Percentiles rank a stretch among this genome's conserved stretches.
These are phyloP conservation scores for Apus apus DNA, from an alignment of 2,113 vertebrate genomes.

Conservation along the genomic window DNA sequence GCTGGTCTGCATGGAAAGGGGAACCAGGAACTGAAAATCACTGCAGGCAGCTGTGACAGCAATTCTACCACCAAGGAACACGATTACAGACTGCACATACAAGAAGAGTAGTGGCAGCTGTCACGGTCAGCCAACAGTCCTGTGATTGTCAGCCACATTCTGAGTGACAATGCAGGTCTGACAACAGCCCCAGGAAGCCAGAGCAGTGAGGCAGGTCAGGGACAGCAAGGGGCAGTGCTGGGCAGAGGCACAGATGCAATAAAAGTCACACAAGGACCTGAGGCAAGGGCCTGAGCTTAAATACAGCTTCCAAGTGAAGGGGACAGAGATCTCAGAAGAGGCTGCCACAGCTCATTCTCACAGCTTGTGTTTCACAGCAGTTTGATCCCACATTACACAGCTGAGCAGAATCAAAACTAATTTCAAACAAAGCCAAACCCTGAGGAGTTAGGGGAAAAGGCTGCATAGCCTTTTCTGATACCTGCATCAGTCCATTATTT, in stretches of 20 bases:
- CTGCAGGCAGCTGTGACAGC: neutral
- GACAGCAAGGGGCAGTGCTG: neutral
- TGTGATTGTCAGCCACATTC: fast-evolving
- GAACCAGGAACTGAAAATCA: neutral
- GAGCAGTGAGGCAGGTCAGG: neutral
- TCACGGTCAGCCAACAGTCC: neutral
- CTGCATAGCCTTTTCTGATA: neutral
- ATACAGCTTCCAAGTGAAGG: neutral
- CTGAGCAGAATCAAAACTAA: neutral
- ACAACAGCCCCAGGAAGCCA: neutral
- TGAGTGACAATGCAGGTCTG: neutral
- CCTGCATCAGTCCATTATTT: neutral
- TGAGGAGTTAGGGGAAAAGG: fast-evolving
- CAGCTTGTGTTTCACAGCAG: neutral
- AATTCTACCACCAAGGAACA: neutral
- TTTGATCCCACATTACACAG: neutral
- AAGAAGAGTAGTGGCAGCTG: neutral
- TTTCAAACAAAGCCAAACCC: neutral
- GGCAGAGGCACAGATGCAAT: neutral
- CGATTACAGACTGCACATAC: neutral
- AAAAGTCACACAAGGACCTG: neutral
- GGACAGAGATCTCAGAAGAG: neutral
- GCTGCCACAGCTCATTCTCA: neutral
- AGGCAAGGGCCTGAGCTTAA: neutral
- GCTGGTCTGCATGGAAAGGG: neutral